Percentiles rank a stretch among this genome's conserved stretches.
Conservation (phyloP, 2,888 invertebrate genomes). For the Caprella mutica region DNA sequence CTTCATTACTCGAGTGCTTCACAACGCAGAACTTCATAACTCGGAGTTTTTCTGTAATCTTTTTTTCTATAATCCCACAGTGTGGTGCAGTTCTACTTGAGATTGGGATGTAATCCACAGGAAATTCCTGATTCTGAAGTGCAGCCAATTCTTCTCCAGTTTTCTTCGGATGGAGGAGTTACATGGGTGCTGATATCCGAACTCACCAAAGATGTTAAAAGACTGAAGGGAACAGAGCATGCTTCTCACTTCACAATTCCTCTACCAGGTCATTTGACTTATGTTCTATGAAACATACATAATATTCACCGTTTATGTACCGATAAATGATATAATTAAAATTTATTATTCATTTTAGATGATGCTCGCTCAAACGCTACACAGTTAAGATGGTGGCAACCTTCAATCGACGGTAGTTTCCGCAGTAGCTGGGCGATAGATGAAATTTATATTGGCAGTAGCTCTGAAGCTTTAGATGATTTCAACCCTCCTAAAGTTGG, state of each 20-base stretch:
- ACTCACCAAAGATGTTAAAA: slow-evolving; percentile 38
- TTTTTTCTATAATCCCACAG: no score
- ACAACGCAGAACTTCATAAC: no score
- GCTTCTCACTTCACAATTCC: slow-evolving; percentile 21
- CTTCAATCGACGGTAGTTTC: slow-evolving; percentile 35
- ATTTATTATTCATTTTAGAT: slow-evolving; percentile 10
- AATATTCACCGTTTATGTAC: background rate
- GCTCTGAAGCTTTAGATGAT: slow-evolving; percentile 11
- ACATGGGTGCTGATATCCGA: slow-evolving; percentile 41
- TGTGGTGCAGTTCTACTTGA: slow-evolving; percentile 41
- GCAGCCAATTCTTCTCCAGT: slow-evolving; percentile 41
- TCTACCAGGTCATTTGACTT: slow-evolving; percentile 20
- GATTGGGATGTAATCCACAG: slow-evolving; percentile 14
- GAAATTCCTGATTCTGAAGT: slow-evolving; percentile 20
- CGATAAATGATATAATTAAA: background rate
- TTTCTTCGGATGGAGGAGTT: slow-evolving; percentile 41
- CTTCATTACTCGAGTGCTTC: no score
- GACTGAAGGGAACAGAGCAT: background rate
- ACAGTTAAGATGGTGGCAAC: slow-evolving; percentile 31
- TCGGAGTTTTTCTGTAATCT: no score
- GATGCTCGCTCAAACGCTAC: slow-evolving; percentile 22
- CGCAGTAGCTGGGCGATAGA: slow-evolving; percentile 42
- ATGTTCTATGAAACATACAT: background rate
- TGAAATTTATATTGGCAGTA: slow-evolving; percentile 35
- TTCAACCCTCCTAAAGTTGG: slow-evolving; percentile 17